These are phyloP conservation scores for Diplodus sargus DNA, from an alignment of 2,797 vertebrate genomes.

Conservation along the genomic window DNA sequence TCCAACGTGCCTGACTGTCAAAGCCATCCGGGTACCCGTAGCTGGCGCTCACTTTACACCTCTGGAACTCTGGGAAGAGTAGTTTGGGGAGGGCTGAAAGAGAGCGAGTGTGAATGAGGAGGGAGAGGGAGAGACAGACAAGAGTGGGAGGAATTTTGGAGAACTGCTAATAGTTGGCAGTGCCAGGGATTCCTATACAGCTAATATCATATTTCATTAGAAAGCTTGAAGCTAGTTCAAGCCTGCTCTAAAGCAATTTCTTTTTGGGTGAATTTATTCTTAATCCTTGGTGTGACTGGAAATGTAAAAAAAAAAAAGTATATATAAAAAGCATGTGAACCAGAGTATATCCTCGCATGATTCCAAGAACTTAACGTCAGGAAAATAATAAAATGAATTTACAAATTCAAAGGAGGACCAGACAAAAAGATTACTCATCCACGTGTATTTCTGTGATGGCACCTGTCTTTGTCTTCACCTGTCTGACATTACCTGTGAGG, in stretches of 20 bases:
- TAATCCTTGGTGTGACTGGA: neutral
- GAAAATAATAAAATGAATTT: neutral
- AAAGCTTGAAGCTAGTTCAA: neutral
- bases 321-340: neutral
- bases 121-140: constrained; percentile 25
- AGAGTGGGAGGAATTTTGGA: constrained; percentile 19
- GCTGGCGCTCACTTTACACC: constrained; percentile 67
- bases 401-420: too few relatives aligned
- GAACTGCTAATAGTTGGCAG: constrained; percentile 8
- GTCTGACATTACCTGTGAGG: neutral
- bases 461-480: too few relatives aligned
- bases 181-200: neutral
- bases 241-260: neutral
- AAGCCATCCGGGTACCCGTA: constrained; percentile 84
- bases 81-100: constrained; percentile 64
- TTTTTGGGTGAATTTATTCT: neutral
- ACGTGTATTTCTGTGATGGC: neutral
- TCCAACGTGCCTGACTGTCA: constrained; percentile 84
- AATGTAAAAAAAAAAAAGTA: neutral
- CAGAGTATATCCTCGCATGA: neutral
- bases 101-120: constrained; percentile 18
- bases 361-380: neutral
- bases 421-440: neutral
- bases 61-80: constrained; percentile 82
- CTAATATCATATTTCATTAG: neutral